Evolutionary conservation across 2,888 invertebrate species (phyloP), one percentile per base, ranked within the genome.

Genomic region (Pyrgus malvae): DNA sequence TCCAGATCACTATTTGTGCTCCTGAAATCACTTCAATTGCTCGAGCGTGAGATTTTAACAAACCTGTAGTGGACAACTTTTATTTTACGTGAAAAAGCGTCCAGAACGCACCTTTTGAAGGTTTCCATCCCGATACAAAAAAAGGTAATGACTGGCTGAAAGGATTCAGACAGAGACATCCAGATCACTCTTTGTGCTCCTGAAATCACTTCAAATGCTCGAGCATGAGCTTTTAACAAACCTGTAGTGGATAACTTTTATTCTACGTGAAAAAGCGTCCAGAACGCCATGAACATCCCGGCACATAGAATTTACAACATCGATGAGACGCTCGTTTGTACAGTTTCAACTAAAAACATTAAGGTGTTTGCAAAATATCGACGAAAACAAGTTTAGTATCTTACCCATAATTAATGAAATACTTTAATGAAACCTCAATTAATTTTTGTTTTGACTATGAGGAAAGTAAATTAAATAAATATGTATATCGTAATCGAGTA

Each of bases 341-440:
- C 67, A 6, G 64, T 65, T 3, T 66, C 62, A 41, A 62, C 57
- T 14, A 63, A 65, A 59, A 62, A 60, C 33, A 56, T 62, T 8
- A 64, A 63, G 54, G 57, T 66, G 33, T 63, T 70, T 58, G 65
- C 64, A 46, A 14, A 50, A 57, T 62, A 51, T 56, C 65, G 65
- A 29, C 60, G 65, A 9, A 65, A 67, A 55, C 68, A 69, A 48
- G 66, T 69, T 2, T n/a, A n/a, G n/a, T n/a, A n/a, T n/a, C n/a
- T n/a, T n/a, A n/a, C n/a, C n/a, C n/a, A n/a, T n/a, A n/a, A n/a
- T n/a, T n/a, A 14, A 35, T 1, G 6, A 35, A 14, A 14, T 14
- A 14, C 16, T 35, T 14, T 14, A 14, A 14, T 35, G 16, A 35
- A 7, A 16, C 16, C 35, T 29, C 3, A 29, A 29, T 29, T 29